Evolutionary conservation across 2,113 vertebrate species (phyloP).

Genomic region (Callithrix jacchus): DNA sequence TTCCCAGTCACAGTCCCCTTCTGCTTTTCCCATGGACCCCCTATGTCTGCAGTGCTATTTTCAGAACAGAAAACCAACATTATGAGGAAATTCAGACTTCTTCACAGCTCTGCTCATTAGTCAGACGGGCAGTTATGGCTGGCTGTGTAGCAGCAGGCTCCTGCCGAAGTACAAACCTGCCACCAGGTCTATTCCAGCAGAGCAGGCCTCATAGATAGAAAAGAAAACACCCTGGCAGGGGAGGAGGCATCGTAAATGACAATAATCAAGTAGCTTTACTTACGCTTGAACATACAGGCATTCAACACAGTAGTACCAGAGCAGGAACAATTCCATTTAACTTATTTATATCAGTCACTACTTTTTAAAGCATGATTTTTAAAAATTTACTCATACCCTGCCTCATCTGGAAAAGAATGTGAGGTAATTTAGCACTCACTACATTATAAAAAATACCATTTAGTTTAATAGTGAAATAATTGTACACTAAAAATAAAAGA

Average conservation of each 20-base stretch:
- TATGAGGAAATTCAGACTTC: not conserved
- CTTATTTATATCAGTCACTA: not conserved
- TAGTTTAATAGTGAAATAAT: constrained; percentile 3
- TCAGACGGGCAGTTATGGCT: not conserved
- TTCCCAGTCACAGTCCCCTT: not conserved
- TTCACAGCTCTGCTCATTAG: not conserved
- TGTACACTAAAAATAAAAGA: constrained; percentile 23
- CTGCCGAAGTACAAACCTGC: not conserved
- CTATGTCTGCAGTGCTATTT: not conserved
- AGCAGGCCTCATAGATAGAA: not conserved
- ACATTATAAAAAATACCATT: constrained; percentile 1
- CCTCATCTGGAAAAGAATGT: constrained; percentile 2
- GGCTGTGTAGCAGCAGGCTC: not conserved
- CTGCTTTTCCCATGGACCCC: not conserved
- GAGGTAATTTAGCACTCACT: not conserved
- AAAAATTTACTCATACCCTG: not conserved
- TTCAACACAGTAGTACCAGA: not conserved
- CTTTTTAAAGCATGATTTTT: not conserved
- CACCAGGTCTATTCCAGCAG: not conserved
- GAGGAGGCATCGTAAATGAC: not conserved
- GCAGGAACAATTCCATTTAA: not conserved
- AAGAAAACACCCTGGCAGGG: not conserved
- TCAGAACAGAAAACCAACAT: not conserved
- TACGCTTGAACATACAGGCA: not conserved
- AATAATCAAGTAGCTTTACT: not conserved